Evolutionary conservation across 2,113 vertebrate species (phyloP).

Genomic region (Spermophilus dauricus): DNA sequence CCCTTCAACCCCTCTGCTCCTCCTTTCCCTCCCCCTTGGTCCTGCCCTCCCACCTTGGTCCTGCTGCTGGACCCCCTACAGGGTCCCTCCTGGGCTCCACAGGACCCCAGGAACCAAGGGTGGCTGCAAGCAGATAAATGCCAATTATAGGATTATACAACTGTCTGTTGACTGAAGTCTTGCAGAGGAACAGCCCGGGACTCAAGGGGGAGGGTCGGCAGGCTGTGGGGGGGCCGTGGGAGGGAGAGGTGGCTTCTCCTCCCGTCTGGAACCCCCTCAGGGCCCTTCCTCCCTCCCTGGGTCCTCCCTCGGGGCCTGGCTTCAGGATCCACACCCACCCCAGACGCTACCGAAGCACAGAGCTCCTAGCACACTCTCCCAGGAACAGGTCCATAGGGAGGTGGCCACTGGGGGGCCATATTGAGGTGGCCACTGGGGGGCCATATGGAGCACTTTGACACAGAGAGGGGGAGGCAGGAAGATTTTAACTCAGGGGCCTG

Average conservation of each 20-base stretch:
- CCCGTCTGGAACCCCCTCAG: not conserved
- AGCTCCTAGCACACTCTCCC: not conserved
- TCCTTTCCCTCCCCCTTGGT: not conserved
- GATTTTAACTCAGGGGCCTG: not conserved
- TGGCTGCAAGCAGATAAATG: not conserved
- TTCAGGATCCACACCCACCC: not conserved
- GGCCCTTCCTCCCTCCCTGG: not conserved
- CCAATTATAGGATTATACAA: slow-evolving; percentile 29
- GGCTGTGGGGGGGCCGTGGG: accelerated
- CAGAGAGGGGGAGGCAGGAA: not conserved
- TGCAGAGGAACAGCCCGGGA: not conserved
- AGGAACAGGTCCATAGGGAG: accelerated
- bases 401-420: not conserved
- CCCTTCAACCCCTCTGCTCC: not conserved
- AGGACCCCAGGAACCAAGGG: not conserved
- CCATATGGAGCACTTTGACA: not conserved
- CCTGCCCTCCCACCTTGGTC: no score
- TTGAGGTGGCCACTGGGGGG: not conserved
- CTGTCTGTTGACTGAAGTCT: slow-evolving; percentile 1
- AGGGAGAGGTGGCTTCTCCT: not conserved
- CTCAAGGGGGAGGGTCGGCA: not conserved
- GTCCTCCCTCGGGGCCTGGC: not conserved
- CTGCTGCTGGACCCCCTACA: not conserved
- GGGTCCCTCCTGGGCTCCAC: not conserved
- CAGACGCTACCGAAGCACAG: not conserved